These are phyloP conservation scores for Ramphastos sulfuratus DNA, from an alignment of 2,113 vertebrate genomes.

Conservation along the genomic window DNA sequence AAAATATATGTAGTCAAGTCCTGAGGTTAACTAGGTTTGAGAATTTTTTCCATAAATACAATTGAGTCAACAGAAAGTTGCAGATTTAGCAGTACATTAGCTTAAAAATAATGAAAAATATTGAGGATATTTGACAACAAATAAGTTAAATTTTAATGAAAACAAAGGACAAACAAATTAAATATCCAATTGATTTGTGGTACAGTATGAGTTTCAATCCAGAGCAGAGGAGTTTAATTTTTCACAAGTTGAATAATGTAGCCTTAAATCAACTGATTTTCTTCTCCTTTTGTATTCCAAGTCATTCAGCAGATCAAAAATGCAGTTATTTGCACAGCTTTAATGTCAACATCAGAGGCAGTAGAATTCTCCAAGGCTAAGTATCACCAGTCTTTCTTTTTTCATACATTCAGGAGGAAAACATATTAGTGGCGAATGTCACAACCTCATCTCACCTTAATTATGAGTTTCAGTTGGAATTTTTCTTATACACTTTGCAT, in stretches of 20 bases:
- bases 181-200: neutral
- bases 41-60: neutral
- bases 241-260: neutral
- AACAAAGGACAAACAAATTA: neutral
- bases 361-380: neutral
- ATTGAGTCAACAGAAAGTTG: neutral
- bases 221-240: neutral
- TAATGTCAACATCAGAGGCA: neutral
- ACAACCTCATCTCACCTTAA: neutral
- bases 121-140: neutral
- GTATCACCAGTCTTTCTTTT: neutral
- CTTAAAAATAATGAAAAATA: neutral
- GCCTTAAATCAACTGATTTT: neutral
- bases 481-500: neutral
- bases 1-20: neutral
- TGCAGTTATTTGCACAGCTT: neutral
- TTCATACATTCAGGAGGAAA: neutral
- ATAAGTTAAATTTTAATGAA: neutral
- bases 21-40: neutral
- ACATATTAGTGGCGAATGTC: neutral
- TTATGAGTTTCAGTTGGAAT: neutral
- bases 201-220: neutral
- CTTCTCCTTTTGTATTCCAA: neutral
- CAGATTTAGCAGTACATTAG: neutral
- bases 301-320: neutral